Evolutionary conservation across 2,797 vertebrate genomes (phyloP).

Genomic region (Xenops minutus): DNA sequence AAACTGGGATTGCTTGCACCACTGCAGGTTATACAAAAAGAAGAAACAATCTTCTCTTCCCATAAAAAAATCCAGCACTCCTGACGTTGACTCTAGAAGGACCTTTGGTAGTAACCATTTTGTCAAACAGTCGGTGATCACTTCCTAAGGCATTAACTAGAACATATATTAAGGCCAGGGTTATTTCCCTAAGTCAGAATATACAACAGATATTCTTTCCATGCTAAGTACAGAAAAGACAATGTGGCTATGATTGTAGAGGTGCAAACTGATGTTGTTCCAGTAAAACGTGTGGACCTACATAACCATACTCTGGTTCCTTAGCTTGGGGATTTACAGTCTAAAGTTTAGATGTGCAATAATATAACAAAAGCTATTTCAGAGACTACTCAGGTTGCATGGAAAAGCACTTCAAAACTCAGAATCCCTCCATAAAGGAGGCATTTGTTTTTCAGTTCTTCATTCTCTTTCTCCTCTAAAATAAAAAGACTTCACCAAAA

Average conservation of each 20-base stretch:
- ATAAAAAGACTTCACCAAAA: neutral
- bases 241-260: rapidly evolving
- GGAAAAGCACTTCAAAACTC: neutral
- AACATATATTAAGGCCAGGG: neutral
- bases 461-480: neutral
- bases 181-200: neutral
- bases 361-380: neutral
- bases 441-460: neutral
- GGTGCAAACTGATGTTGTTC: neutral
- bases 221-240: neutral
- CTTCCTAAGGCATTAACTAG: neutral
- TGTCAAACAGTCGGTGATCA: neutral
- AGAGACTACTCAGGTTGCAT: neutral
- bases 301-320: neutral
- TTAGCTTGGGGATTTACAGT: rapidly evolving
- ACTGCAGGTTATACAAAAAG: neutral
- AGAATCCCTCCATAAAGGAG: neutral
- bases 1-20: neutral
- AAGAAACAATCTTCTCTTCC: neutral
- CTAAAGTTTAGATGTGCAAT: neutral
- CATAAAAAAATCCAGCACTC: neutral
- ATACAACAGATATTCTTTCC: neutral
- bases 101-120: neutral
- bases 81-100: neutral
- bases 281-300: neutral